These are phyloP conservation scores for Elaphurus davidianus DNA, from an alignment of 2,113 vertebrate genomes.

Conservation along the genomic window DNA sequence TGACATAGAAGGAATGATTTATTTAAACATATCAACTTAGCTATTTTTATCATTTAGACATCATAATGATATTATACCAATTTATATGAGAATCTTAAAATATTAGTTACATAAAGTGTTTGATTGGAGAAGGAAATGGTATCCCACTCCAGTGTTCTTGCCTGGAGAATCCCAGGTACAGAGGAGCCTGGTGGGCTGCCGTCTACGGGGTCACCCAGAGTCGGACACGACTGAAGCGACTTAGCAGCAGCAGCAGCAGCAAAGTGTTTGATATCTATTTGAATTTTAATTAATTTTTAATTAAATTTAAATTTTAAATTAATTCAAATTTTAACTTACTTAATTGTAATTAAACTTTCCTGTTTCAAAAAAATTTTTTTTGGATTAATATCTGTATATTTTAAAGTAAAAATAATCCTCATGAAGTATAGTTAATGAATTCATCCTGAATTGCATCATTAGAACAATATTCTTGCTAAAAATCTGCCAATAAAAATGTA, in stretches of 20 bases:
- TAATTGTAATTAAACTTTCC: neutral
- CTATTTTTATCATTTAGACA: neutral
- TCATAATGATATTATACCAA: neutral
- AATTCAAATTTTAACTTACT: neutral
- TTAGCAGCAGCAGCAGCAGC: neutral
- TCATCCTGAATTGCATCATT: neutral
- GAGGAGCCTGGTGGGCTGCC: neutral
- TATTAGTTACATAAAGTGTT: neutral
- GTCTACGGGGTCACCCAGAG: neutral
- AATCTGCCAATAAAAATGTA: neutral
- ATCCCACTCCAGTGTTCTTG: neutral
- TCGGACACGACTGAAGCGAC: fast-evolving
- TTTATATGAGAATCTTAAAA: neutral
- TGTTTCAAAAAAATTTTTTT: neutral
- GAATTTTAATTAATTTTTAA: neutral
- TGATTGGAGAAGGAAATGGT: neutral
- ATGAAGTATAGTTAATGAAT: neutral
- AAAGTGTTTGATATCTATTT: neutral
- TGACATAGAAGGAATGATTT: neutral
- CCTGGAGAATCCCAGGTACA: neutral
- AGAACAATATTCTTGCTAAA: neutral
- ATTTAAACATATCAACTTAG: neutral
- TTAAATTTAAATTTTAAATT: neutral
- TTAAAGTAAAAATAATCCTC: neutral
- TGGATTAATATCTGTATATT: neutral